Base-by-base conservation (phyloP, 2,888 invertebrate species). In the Hedychridium roseum region DNA sequence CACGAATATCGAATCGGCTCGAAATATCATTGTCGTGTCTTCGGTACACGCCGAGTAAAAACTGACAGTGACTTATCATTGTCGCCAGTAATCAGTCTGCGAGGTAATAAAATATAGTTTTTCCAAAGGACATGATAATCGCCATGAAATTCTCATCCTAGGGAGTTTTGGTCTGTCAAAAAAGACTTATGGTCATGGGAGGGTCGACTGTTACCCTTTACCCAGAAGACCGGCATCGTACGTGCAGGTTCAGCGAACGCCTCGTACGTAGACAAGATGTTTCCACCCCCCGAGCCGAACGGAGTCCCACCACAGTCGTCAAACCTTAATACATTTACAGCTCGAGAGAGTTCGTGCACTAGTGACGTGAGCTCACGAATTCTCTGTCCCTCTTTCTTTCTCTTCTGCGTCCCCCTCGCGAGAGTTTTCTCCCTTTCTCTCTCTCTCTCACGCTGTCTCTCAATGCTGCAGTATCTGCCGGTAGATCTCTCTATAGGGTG, bases 261-360 rank as follows among this genome's bases (percentile, higher is more conserved):
- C 9, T 2, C 45, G 48, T 55, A 63, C 45, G 54, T 40, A 48
- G 43, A 40, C 36, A 54, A 43, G 60, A 60, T 54, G 52, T 30
- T 30, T 35, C 38, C 47, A 52, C 45, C 53, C 59, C 64, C 43
- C 54, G 57, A 67, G 64, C 60, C 62, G 55, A 69, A 62, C 50
- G 60, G 63, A 53, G 66, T 77, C 76, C 76, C 76, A 68, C 65
- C 70, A 66, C 71, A 70, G 66, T 77, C 76, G 74, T 78, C 76
- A 77, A 77, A 75, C 70, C 76, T 75, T 78, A 76, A 78, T 78
- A 77, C 76, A 75, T 78, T 78, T 78, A 78, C 77, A 73, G 72
- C 75, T 70, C 67, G 66, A 64, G 67, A 65, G 67, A 52, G 54
- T 60, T 57, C 58, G 32, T 43, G 45, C 39, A 42, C 39, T 49